Base-by-base conservation (phyloP, 2,113 vertebrate species). In the Sus scrofa region DNA sequence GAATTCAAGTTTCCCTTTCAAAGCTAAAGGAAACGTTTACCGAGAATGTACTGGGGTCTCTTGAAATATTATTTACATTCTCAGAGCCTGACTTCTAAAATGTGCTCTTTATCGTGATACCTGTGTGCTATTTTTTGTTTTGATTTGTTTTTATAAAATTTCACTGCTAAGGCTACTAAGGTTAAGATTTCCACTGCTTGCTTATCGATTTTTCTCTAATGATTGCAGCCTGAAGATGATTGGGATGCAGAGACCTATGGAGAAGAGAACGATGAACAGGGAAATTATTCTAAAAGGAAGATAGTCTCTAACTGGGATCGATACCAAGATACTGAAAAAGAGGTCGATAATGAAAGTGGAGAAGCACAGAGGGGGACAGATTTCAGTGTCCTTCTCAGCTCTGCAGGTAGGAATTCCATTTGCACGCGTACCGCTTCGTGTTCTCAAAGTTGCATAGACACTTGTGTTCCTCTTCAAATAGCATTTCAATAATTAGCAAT, bases 271-370 rank as follows among this genome's bases (percentile, higher is more conserved):
- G 97, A 98, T 65, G 97, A 95, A 63, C 95, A 92, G 73, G 97
- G 98, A 88, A 84, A 86, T 86, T 99, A 99, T 97, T 99, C 99
- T 96, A 99, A 98, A 98, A 99, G 99, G 98, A 99, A 99, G 94
- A 98, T 99, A 50, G 95, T 99, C 96, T 99, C 99, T 71, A 99
- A 99, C 97, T 99, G 99, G 99, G 99, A 99, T 96, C 99, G 99
- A 77, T 99, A 99, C 67, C 89, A 99, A 89, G 99, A 98, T 86
- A 95, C 98, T 0, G 99, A 99, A 96, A 99, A 97, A 97, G 97
- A 98, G 81, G 97, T 70, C n/a, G 95, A 96, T 83, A 97, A 84
- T 62, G 99, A 99, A 27, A 85, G 74, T 89, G 98, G 77, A 62
- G 99, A 99, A 67, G 97, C 98, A 10, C 99, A 99, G 97, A 98